Conservation (phyloP, 2,888 invertebrate genomes). For the Antheraea yamamai region DNA sequence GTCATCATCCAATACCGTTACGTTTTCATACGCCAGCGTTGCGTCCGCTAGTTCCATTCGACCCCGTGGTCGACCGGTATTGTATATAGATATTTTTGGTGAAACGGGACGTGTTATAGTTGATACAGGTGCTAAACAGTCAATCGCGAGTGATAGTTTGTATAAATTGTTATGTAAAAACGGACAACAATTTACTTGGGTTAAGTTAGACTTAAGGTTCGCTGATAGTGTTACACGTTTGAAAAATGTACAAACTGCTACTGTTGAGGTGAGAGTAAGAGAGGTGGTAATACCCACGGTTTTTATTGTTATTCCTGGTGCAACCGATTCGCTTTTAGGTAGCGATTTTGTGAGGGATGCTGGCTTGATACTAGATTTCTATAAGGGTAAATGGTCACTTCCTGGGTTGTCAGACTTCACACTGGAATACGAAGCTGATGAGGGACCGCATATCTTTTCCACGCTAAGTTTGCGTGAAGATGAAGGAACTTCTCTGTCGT, state of each 20-base stretch:
- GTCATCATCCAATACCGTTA: background rate
- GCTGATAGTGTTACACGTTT: background rate
- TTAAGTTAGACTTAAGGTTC: too few species aligned
- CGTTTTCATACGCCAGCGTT: background rate
- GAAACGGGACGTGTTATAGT: slow-evolving; percentile 9
- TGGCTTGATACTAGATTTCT: slow-evolving; percentile 24
- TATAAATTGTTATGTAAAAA: too few species aligned
- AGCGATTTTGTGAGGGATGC: slow-evolving; percentile 1
- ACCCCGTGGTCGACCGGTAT: slow-evolving; percentile 9
- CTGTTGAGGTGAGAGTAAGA: background rate
- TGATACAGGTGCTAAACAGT: background rate
- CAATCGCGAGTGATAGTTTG: background rate
- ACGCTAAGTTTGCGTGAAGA: slow-evolving; percentile 11
- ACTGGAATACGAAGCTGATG: background rate
- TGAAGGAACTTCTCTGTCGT: slow-evolving; percentile 15
- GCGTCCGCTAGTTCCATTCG: slow-evolving; percentile 9
- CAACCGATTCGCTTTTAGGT: slow-evolving; percentile 21
- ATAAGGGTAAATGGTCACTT: background rate
- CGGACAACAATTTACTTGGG: too few species aligned
- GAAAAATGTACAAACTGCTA: background rate
- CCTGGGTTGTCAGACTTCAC: background rate
- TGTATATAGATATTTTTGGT: background rate
- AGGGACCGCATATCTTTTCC: background rate
- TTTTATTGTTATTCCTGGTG: slow-evolving; percentile 20
- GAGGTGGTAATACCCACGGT: background rate